These are phyloP conservation scores for Chironex yamaguchii DNA, from an alignment of 30 jellyfish, hydroid and myxozoan species.

Conservation along the genomic window DNA sequence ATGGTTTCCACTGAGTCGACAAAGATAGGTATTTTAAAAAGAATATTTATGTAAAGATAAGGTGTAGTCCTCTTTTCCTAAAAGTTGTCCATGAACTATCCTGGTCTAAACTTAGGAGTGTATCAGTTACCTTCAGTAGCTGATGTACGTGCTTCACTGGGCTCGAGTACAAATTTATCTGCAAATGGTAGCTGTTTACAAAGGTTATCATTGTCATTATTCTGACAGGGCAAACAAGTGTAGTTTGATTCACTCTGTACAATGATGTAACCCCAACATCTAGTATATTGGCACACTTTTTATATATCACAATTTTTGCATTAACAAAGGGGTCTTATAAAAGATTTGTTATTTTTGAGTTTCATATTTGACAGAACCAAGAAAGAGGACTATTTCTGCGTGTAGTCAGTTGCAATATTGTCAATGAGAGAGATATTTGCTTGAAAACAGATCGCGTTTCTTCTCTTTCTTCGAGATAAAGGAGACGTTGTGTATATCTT, in stretches of 20 bases:
- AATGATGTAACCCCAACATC: conserved; percentile 48
- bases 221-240: conserved; percentile 45
- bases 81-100: too few species aligned
- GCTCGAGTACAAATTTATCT: too few species aligned
- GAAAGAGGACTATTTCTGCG: not conserved
- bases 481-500: not conserved
- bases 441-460: conserved; percentile 16
- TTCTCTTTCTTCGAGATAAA: conserved; percentile 12
- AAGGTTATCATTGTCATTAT: too few species aligned
- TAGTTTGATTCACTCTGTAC: conserved; percentile 38
- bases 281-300: conserved; percentile 40
- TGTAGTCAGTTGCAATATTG: conserved; percentile 17
- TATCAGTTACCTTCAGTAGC: too few species aligned
- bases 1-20: too few species aligned
- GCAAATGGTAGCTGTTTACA: too few species aligned
- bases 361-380: conserved; percentile 11
- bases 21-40: too few species aligned
- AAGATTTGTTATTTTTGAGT: conserved; percentile 17
- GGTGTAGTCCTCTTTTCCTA: too few species aligned
- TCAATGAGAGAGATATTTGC: conserved; percentile 15
- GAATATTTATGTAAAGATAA: too few species aligned
- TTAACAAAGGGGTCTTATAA: conserved; percentile 19
- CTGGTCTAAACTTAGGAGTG: too few species aligned
- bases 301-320: conserved; percentile 21
- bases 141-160: too few species aligned